These are phyloP conservation scores for Chionomys nivalis DNA, from an alignment of 2,113 vertebrate species.

Conservation along the genomic window DNA sequence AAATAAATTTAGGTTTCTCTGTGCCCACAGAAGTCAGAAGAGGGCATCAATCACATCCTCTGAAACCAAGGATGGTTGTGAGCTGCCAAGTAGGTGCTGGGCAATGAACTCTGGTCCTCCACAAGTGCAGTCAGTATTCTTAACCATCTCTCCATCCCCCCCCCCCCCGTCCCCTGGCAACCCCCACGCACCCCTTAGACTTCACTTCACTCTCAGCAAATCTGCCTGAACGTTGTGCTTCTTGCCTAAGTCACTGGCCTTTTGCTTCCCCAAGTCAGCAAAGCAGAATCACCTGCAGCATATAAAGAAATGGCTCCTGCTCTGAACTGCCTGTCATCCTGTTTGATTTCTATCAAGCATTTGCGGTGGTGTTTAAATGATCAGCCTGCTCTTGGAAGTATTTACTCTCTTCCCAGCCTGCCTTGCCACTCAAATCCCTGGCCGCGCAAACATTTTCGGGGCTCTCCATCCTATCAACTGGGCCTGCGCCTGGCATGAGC, in stretches of 20 bases:
- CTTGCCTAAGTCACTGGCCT: neutral
- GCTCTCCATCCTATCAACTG: neutral
- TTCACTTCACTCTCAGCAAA: neutral
- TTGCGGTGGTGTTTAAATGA: conserved; percentile 34
- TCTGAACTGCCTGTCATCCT: neutral
- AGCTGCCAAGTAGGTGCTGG: neutral
- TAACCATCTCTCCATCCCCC: neutral
- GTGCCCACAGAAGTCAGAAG: neutral
- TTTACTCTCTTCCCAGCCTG: neutral
- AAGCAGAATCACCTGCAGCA: neutral
- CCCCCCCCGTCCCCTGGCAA: fast-evolving
- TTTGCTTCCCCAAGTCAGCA: neutral
- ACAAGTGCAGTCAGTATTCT: neutral
- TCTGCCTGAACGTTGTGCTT: neutral
- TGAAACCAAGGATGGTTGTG: neutral
- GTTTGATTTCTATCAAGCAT: neutral
- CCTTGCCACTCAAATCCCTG: conserved; percentile 14
- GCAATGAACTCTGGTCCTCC: neutral
- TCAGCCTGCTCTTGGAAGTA: neutral
- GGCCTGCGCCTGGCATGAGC: neutral
- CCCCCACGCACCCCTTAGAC: neutral
- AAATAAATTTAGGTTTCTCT: neutral
- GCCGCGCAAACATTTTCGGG: neutral
- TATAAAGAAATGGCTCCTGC: neutral
- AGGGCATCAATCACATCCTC: neutral